Evolutionary conservation across 2,113 vertebrate genomes (phyloP).

Genomic region (Caracal caracal): DNA sequence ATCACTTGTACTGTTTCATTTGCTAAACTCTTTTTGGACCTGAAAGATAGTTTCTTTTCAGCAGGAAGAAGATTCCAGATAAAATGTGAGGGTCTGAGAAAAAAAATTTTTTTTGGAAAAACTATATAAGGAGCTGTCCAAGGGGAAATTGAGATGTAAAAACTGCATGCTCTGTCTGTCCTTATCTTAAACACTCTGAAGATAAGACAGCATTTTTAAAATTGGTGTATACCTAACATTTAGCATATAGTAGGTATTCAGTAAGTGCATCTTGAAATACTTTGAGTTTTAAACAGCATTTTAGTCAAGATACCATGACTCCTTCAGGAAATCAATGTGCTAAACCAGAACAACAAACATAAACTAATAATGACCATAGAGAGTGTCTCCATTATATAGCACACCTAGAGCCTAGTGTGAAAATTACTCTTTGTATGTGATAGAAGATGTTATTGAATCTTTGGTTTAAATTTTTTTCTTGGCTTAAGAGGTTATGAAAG

Average conservation of each 20-base stretch:
- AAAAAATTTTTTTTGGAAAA: conserved; percentile 22
- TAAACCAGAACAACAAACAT: not conserved
- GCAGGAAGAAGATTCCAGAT: conserved; percentile 48
- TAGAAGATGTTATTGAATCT: not conserved
- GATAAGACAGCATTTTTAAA: not conserved
- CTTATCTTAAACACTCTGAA: not conserved
- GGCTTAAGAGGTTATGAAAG: not conserved
- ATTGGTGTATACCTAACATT: not conserved
- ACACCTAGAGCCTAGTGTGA: not conserved
- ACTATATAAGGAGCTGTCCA: not conserved
- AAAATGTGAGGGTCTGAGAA: conserved; percentile 5
- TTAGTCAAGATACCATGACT: not conserved
- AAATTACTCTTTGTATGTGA: not conserved
- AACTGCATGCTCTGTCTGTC: not conserved
- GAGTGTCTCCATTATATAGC: not conserved
- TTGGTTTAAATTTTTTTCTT: not conserved
- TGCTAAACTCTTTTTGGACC: conserved; percentile 77
- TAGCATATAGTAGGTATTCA: not conserved
- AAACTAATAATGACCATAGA: not conserved
- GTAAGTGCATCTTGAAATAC: not conserved
- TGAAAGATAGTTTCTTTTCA: conserved; percentile 58
- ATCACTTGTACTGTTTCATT: conserved; percentile 80
- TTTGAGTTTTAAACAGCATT: not conserved
- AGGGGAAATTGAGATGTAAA: not conserved
- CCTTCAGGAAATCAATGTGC: not conserved